Conservation (phyloP, 1,140 invertebrate species). For the Nasonia giraulti region DNA sequence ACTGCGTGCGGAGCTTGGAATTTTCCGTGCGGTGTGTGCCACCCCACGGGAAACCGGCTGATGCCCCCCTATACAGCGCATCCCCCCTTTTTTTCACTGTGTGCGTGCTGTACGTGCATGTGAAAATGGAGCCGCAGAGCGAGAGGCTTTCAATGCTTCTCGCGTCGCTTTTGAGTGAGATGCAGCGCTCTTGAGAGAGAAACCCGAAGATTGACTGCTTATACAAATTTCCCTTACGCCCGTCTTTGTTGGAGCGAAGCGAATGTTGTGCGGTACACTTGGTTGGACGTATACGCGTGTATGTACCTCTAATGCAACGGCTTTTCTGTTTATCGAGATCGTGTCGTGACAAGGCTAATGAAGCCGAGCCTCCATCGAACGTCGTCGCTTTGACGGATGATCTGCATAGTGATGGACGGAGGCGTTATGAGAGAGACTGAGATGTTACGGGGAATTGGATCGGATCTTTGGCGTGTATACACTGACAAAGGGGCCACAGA, state of each 20-base stretch:
- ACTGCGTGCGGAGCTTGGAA: conserved; percentile 4
- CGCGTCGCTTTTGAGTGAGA: neutral
- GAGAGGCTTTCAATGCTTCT: neutral
- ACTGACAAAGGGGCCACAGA: conserved; percentile 20
- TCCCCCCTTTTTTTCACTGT: neutral
- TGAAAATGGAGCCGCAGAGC: neutral
- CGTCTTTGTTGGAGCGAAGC: neutral
- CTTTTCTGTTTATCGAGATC: neutral
- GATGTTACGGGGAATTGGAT: neutral
- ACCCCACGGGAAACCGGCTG: conserved; percentile 18
- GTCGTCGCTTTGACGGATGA: neutral
- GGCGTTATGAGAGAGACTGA: neutral
- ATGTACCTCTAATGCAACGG: neutral
- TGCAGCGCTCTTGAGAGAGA: neutral
- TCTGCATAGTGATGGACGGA: neutral
- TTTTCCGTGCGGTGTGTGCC: conserved; percentile 22
- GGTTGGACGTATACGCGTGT: too few relatives aligned
- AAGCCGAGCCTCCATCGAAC: neutral
- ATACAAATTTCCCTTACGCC: neutral
- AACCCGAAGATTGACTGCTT: neutral
- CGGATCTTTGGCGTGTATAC: neutral
- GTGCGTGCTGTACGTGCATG: too few relatives aligned
- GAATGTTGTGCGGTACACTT: neutral
- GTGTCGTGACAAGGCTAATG: neutral
- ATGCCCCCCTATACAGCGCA: neutral